Conservation (phyloP, 2,797 vertebrate genomes). For the Setipinna tenuifilis region DNA sequence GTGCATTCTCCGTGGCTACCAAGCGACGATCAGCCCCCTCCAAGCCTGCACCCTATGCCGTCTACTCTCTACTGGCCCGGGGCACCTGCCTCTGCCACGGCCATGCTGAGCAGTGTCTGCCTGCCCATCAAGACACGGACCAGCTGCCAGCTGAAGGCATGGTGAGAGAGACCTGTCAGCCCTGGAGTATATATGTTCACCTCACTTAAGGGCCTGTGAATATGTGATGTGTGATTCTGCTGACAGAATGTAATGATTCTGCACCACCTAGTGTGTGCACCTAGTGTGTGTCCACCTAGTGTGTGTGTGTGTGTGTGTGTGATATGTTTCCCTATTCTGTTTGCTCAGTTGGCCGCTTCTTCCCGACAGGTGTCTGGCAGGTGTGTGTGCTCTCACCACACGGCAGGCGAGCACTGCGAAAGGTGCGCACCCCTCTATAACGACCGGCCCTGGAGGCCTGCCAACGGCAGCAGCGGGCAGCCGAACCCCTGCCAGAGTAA, state of each 20-base stretch:
- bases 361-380: slow-evolving; percentile 78
- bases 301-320: slow-evolving; percentile 16
- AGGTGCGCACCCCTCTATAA: slow-evolving; percentile 83
- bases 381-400: slow-evolving; percentile 86
- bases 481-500: slow-evolving; percentile 86
- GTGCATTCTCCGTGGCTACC: slow-evolving; percentile 33
- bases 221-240: neutral
- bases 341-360: neutral
- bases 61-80: slow-evolving; percentile 83
- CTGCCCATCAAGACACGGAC: slow-evolving; percentile 50
- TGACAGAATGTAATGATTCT: neutral
- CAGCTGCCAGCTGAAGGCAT: neutral
- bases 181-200: neutral
- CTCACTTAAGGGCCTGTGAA: neutral
- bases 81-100: slow-evolving; percentile 90
- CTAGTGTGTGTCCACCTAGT: too few species aligned
- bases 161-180: neutral
- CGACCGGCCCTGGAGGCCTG: slow-evolving; percentile 83
- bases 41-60: slow-evolving; percentile 76
- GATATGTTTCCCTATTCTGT: neutral
- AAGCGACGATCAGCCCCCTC: slow-evolving; percentile 56
- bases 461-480: slow-evolving; percentile 83
- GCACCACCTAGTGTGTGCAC: too few species aligned
- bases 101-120: slow-evolving; percentile 82
- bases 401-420: slow-evolving; percentile 85